phyloP scores from a whole-genome alignment of 2,113 vertebrate species.

The Rhynchopsitta pachyrhyncha region DNA sequence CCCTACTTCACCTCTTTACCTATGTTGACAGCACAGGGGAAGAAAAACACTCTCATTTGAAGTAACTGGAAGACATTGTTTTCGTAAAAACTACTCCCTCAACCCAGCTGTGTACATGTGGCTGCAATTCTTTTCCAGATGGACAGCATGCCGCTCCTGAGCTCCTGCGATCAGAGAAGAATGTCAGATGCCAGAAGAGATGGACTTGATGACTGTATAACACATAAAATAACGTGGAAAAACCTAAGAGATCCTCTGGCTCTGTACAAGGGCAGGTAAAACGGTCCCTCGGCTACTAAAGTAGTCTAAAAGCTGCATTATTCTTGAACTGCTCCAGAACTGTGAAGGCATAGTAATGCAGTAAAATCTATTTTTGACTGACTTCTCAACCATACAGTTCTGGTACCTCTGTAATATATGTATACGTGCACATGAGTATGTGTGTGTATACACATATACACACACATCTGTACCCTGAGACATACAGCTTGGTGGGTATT shows the following conservation, averaged over 20 bases:
- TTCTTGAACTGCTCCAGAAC: background rate
- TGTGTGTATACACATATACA: background rate
- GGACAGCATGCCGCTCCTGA: background rate
- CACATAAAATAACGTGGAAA: fast-evolving
- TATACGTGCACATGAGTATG: no score
- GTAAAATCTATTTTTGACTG: background rate
- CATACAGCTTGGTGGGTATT: background rate
- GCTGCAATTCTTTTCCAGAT: no score
- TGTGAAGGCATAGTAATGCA: background rate
- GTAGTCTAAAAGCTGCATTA: background rate
- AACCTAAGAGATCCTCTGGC: background rate
- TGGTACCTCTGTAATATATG: fast-evolving
- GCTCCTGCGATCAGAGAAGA: background rate
- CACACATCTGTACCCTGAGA: background rate
- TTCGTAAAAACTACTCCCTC: background rate
- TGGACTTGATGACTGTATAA: background rate
- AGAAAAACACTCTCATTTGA: background rate
- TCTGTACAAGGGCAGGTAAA: background rate
- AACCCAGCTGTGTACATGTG: background rate
- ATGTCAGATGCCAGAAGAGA: background rate
- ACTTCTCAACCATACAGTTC: background rate
- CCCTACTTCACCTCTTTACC: background rate
- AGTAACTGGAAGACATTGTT: background rate
- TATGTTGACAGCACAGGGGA: background rate
- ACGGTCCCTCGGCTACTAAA: background rate